Evolutionary conservation across 2,797 vertebrate species (phyloP).

Genomic region (Ceryle rudis): DNA sequence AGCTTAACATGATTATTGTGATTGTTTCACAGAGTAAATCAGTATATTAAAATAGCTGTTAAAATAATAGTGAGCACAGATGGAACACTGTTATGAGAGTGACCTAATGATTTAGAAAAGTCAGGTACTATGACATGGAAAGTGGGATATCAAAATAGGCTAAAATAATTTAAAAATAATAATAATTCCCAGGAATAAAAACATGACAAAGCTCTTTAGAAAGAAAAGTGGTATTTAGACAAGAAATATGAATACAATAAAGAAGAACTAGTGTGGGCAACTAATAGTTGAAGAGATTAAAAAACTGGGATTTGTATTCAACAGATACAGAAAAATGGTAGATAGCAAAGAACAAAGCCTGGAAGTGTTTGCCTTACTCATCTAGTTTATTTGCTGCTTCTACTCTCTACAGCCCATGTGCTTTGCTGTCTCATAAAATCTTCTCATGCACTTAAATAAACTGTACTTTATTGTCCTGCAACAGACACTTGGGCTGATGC

Average conservation of each 20-base stretch:
- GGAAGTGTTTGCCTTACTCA: constrained; percentile 17
- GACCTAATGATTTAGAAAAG: background rate
- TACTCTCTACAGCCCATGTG: background rate
- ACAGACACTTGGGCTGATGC: constrained; percentile 49
- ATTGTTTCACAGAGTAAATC: constrained; percentile 31
- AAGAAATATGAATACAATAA: background rate
- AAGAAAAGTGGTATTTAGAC: background rate
- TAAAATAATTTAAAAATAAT: background rate
- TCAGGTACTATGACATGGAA: background rate
- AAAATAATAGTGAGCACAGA: background rate
- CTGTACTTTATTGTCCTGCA: constrained; percentile 62
- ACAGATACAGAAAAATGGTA: background rate
- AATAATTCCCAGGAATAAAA: background rate
- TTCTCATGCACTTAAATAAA: constrained; percentile 64
- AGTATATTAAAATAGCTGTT: constrained; percentile 20
- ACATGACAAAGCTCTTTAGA: background rate
- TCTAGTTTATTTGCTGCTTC: constrained; percentile 9
- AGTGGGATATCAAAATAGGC: background rate
- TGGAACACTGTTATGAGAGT: background rate
- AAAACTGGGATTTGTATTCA: background rate
- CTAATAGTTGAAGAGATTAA: background rate
- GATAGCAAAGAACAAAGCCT: background rate
- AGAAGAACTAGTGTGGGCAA: background rate
- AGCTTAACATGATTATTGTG: background rate
- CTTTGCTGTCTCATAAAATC: constrained; percentile 33